Conservation (phyloP, 2,888 invertebrate species). For the Dusona sp. region DNA sequence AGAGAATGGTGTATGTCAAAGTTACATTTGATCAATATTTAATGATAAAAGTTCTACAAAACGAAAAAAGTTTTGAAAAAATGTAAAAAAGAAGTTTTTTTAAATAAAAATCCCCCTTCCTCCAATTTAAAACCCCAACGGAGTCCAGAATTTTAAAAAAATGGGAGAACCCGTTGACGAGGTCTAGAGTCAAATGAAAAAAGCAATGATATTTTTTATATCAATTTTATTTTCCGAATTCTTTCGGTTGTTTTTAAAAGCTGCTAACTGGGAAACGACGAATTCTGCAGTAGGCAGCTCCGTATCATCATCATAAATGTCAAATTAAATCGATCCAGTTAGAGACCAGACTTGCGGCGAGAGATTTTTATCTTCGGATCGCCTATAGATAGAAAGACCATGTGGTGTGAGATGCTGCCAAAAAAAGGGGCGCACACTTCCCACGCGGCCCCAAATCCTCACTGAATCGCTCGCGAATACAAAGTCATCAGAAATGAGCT, state of each 20-base stretch:
- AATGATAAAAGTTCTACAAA: too few species aligned
- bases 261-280: neutral
- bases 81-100: too few species aligned
- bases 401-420: slow-evolving; percentile 29
- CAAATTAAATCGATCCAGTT: slow-evolving; percentile 13
- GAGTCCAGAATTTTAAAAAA: too few species aligned
- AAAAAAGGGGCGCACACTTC: slow-evolving; percentile 1
- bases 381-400: slow-evolving; percentile 34
- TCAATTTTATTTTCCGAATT: neutral
- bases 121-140: too few species aligned
- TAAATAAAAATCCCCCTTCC: too few species aligned
- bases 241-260: neutral
- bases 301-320: slow-evolving; percentile 37
- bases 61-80: too few species aligned
- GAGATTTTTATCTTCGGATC: slow-evolving; percentile 60
- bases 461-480: slow-evolving; percentile 38
- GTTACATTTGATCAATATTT: too few species aligned
- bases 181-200: neutral
- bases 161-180: too few species aligned
- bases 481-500: slow-evolving; percentile 33
- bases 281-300: neutral
- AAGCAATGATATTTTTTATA: neutral
- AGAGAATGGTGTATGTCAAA: too few species aligned
- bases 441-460: slow-evolving; percentile 37
- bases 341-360: neutral